Percentiles rank a stretch among this genome's conserved stretches.
Conservation (phyloP, 1,140 invertebrate genomes). For the Mesaphorura yosii region DNA sequence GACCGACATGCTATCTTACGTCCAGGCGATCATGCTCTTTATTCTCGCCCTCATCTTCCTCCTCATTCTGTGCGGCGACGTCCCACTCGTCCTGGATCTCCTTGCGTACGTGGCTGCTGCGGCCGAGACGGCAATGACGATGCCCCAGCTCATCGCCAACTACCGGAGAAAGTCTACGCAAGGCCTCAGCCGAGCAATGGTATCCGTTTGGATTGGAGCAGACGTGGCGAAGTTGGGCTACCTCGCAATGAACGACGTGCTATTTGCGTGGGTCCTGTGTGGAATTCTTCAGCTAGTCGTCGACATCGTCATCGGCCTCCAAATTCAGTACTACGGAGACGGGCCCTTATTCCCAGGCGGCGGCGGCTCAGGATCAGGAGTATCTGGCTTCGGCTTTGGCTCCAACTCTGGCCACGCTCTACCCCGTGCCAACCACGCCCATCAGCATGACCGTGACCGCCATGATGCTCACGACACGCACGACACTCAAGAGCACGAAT, state of each 20-base stretch:
- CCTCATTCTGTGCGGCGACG: conserved; percentile 75
- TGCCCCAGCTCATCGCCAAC: conserved; percentile 85
- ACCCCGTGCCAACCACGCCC: too few species aligned
- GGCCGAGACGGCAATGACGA: conserved; percentile 85
- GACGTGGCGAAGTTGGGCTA: conserved; percentile 97
- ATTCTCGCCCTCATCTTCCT: conserved; percentile 64
- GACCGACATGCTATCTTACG: conserved; percentile 94
- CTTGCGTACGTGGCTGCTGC: conserved; percentile 89
- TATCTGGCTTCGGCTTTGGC: too few species aligned
- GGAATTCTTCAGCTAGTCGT: conserved; percentile 80
- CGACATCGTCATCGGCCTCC: conserved; percentile 67
- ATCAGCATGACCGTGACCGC: too few species aligned
- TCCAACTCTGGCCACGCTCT: too few species aligned
- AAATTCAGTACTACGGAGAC: too few species aligned
- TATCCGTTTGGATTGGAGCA: conserved; percentile 80
- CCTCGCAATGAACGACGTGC: conserved; percentile 77
- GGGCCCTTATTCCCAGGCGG: too few species aligned
- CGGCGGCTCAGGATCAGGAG: too few species aligned
- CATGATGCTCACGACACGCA: too few species aligned
- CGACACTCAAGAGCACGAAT: too few species aligned
- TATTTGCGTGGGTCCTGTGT: conserved; percentile 91
- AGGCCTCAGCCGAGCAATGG: conserved; percentile 54
- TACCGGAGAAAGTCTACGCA: conserved; percentile 77
- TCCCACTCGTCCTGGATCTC: conserved; percentile 68
- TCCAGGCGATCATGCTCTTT: conserved; percentile 84